Evolutionary conservation across 2,888 invertebrate genomes (phyloP), one percentile per base, ranked within the genome.

Genomic region (Mactromeris polynyma): DNA sequence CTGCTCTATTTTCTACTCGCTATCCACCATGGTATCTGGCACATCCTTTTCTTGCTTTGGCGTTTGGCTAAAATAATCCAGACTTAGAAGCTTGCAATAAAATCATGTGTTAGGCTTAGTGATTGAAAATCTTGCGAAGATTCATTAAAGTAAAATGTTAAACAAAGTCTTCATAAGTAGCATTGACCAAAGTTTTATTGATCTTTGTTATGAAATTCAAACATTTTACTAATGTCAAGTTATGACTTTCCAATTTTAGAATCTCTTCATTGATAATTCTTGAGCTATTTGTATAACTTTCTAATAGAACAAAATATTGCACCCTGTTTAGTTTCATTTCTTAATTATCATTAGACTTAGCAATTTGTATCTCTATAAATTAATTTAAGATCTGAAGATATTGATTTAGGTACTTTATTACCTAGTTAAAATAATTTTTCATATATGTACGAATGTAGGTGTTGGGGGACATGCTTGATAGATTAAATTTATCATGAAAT

Each of bases 401-500:
- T 64, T 64, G 26, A 26, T 64, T 64, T n/a, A 21, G 11, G 11
- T 36, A 2, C 33, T 73, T 73, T 17, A 73, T 73, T 73, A n/a
- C n/a, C 21, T 69, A 19, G 58, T 58, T 58, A 33, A 11, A 33
- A 14, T 73, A 73, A 73, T 73, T 33, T 73, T 73, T 14, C 73
- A 73, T 73, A 73, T 21, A 54, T 73, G 9, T 58, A 58, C 58
- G 58, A 21, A 73, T 73, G 73, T 54, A 84, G 84, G 84, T 84
- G 42, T 78, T 84, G 77, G 84, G 84, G 84, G 54, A 77, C 36
- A 78, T 84, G 77, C 84, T 84, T 84, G 84, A 84, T 84, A 84
- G 84, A 78, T 77, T 84, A 42, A 84, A 42, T 54, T 84, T 77
- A 54, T 46, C 73, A 36, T 84, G 77, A 84, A 73, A 33, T 73